These are phyloP conservation scores for Halcyon smyrnensis DNA, from an alignment of 2,797 vertebrate species.

Conservation along the genomic window DNA sequence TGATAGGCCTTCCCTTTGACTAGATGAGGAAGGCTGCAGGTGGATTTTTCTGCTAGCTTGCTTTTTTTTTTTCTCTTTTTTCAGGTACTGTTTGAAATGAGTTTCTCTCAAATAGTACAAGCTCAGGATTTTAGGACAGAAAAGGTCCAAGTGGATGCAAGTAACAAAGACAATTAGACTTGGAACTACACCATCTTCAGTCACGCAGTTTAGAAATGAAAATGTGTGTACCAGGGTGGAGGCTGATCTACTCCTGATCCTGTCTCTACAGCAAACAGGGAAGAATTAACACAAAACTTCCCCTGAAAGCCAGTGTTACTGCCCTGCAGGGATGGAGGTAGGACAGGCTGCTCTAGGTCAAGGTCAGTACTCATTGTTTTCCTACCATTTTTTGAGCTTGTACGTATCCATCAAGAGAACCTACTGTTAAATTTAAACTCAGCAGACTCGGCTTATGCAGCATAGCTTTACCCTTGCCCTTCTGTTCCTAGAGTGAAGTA, in stretches of 20 bases:
- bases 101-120: not conserved
- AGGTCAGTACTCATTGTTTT: not conserved
- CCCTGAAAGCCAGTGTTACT: fast-evolving
- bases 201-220: not conserved
- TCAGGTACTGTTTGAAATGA: not conserved
- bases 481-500: not conserved
- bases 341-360: not conserved
- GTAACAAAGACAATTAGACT: not conserved
- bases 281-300: fast-evolving
- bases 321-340: not conserved
- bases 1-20: not conserved
- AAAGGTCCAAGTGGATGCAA: not conserved
- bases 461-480: not conserved
- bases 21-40: not conserved
- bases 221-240: not conserved
- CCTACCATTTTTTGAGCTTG: not conserved
- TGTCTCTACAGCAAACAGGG: not conserved
- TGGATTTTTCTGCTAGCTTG: not conserved
- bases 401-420: not conserved
- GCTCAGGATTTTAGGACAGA: not conserved
- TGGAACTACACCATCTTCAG: not conserved
- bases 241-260: too few relatives aligned
- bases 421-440: not conserved
- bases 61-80: not conserved
- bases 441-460: fast-evolving